Evolutionary conservation across 1,140 invertebrate species (phyloP).

Genomic region (Tyrophagus putrescentiae): DNA sequence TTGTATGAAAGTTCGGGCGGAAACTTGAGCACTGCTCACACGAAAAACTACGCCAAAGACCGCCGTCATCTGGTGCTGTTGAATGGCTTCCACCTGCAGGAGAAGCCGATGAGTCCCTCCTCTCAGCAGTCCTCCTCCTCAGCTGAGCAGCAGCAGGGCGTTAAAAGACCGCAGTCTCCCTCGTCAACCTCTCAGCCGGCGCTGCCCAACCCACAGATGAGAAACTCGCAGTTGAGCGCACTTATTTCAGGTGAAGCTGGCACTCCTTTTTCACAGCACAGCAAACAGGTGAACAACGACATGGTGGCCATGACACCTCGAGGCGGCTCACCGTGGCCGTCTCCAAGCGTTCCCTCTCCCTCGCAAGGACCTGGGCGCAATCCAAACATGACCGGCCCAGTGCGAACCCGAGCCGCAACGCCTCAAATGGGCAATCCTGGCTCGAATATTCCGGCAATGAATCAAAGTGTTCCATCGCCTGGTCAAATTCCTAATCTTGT

Average conservation of each 20-base stretch:
- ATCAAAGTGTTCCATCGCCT: neutral
- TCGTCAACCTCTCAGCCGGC: neutral
- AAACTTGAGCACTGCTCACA: constrained; percentile 55
- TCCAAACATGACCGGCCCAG: neutral
- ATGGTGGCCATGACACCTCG: neutral
- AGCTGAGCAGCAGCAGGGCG: neutral
- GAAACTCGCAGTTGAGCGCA: neutral
- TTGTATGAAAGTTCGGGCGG: constrained; percentile 52
- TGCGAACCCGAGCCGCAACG: constrained; percentile 14
- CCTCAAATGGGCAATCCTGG: neutral
- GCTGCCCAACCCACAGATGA: neutral
- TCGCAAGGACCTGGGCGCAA: too few relatives aligned
- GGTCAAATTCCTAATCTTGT: neutral
- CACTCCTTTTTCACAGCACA: neutral
- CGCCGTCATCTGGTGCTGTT: constrained; percentile 63
- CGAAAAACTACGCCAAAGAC: constrained; percentile 81
- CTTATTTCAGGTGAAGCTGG: neutral
- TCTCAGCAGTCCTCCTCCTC: neutral
- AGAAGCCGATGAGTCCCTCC: constrained; percentile 31
- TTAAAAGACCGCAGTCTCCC: constrained; percentile 16
- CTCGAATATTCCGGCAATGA: neutral
- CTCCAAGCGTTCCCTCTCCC: neutral
- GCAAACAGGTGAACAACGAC: constrained; percentile 11
- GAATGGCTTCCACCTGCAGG: constrained; percentile 46
- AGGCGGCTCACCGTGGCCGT: constrained; percentile 13